These are phyloP conservation scores for Bombus pascuorum DNA, from an alignment of 1,140 invertebrate species.

Conservation along the genomic window DNA sequence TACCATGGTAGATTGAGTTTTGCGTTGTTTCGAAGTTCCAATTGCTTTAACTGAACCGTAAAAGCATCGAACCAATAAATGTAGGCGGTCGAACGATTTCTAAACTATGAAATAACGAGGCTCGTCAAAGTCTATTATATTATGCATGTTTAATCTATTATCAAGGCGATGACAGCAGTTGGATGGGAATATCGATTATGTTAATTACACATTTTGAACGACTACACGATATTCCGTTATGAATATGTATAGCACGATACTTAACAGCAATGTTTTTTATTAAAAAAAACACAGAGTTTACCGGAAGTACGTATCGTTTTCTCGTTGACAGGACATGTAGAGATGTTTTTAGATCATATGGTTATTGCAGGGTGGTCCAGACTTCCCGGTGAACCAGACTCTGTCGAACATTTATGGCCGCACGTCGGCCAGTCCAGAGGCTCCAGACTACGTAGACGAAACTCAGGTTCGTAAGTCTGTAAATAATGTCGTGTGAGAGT, in stretches of 20 bases:
- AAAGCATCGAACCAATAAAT: neutral
- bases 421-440: slow-evolving; percentile 77
- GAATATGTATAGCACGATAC: neutral
- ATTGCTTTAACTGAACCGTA: neutral
- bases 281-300: neutral
- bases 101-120: neutral
- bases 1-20: neutral
- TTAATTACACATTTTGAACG: neutral
- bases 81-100: neutral
- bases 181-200: neutral
- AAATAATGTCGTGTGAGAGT: slow-evolving; percentile 38
- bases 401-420: slow-evolving; percentile 79
- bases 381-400: slow-evolving; percentile 77
- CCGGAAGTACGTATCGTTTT: slow-evolving; percentile 33
- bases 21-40: neutral
- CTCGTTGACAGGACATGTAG: neutral
- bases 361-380: slow-evolving; percentile 77
- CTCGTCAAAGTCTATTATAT: neutral
- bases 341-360: slow-evolving; percentile 58
- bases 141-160: slow-evolving; percentile 2
- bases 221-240: neutral
- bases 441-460: slow-evolving; percentile 72
- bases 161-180: neutral
- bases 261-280: neutral
- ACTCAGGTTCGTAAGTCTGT: slow-evolving; percentile 75